A percentile compares a stretch with the other conserved stretches of the same genome.
Evolutionary conservation across 1,140 invertebrate species (phyloP).

Genomic region (Bombus balteatus): DNA sequence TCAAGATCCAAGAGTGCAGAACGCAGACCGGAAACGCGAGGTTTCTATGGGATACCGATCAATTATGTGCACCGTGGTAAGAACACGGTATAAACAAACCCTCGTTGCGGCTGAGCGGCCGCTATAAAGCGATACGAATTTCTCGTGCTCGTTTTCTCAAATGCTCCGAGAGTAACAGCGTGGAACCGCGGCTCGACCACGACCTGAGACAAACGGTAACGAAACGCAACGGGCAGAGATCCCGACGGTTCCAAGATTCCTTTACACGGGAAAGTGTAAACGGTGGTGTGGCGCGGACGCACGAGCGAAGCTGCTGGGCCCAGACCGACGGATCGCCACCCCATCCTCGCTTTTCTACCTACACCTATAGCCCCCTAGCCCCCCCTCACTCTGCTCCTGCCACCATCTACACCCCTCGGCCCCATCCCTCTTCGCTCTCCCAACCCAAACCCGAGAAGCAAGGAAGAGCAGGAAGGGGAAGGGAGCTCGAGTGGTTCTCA

Average conservation of each 20-base stretch:
- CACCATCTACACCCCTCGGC: background rate
- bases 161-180: slow-evolving; percentile 52
- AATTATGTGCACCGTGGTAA: slow-evolving; percentile 21
- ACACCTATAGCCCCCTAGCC: slow-evolving; percentile 57
- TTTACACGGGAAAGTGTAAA: slow-evolving; percentile 76
- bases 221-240: slow-evolving; percentile 64
- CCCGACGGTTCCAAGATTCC: slow-evolving; percentile 47
- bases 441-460: slow-evolving; percentile 46
- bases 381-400: background rate
- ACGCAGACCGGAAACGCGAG: background rate
- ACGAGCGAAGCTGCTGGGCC: slow-evolving; percentile 45
- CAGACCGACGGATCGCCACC: slow-evolving; percentile 44
- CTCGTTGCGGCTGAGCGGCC: slow-evolving; percentile 31
- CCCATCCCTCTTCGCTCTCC: slow-evolving; percentile 31
- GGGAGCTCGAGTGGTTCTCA: slow-evolving; percentile 67
- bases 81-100: slow-evolving; percentile 46
- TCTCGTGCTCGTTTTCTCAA: slow-evolving; percentile 56
- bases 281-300: slow-evolving; percentile 73
- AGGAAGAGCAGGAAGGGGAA: slow-evolving; percentile 54
- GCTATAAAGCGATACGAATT: slow-evolving; percentile 54
- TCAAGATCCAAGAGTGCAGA: background rate
- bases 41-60: slow-evolving; percentile 18
- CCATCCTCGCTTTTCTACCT: slow-evolving; percentile 40
- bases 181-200: slow-evolving; percentile 70
- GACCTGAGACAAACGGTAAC: slow-evolving; percentile 77